Evolutionary conservation across 2,113 vertebrate genomes (phyloP).

Genomic region (Plecotus auritus): DNA sequence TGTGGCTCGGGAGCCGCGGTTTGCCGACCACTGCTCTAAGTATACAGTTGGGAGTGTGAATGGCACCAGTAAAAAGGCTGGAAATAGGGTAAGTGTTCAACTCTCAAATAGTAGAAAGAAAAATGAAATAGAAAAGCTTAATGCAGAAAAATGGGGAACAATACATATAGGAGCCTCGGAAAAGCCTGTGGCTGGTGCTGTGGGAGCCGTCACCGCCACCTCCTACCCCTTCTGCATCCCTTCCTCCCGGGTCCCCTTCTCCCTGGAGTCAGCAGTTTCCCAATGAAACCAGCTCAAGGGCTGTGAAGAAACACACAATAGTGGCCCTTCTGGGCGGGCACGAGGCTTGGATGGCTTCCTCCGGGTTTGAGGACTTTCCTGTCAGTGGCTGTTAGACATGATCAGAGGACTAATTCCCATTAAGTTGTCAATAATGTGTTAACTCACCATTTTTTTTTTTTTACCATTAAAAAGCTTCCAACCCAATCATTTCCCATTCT

Average conservation of each 20-base stretch:
- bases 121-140: background rate
- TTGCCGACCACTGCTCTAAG: background rate
- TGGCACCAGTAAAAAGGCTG: background rate
- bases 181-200: background rate
- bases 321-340: background rate
- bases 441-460: too few relatives aligned
- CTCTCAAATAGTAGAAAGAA: background rate
- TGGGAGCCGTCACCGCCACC: too few relatives aligned
- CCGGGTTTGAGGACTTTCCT: background rate
- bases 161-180: background rate
- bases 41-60: background rate
- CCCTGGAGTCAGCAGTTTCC: background rate
- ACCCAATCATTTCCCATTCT: background rate
- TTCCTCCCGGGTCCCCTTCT: background rate
- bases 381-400: rapidly evolving
- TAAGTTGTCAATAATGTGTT: background rate
- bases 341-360: background rate
- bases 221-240: too few relatives aligned
- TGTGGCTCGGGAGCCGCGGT: too few relatives aligned
- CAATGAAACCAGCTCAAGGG: background rate
- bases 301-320: rapidly evolving
- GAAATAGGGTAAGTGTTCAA: too few relatives aligned
- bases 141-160: background rate
- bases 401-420: background rate
- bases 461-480: background rate